Percentiles rank a stretch among this genome's conserved stretches.
These are phyloP conservation scores for Mongoloraphidia duomilia DNA, from an alignment of 2,888 invertebrate species.

Conservation along the genomic window DNA sequence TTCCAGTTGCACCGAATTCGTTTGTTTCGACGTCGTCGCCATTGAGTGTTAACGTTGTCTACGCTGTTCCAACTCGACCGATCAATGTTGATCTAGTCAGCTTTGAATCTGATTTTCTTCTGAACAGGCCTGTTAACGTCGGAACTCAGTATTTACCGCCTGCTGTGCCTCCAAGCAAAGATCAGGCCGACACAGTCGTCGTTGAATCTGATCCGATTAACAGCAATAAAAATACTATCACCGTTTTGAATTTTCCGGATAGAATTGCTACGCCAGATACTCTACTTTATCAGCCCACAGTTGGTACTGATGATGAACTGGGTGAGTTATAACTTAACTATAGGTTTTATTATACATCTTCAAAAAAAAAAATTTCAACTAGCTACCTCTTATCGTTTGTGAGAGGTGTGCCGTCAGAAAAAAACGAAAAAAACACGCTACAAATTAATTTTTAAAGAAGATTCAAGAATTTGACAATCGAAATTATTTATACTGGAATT, in stretches of 20 bases:
- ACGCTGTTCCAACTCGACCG: conserved; percentile 29
- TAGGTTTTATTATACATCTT: no score
- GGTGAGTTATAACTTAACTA: conserved; percentile 20
- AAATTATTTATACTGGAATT: no score
- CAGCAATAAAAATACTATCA: conserved; percentile 18
- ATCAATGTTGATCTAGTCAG: conserved; percentile 14
- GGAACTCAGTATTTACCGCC: conserved; percentile 6
- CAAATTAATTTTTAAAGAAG: no score
- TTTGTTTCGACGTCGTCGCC: conserved; percentile 25
- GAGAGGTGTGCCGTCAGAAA: no score
- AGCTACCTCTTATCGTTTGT: no score
- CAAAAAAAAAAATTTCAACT: no score
- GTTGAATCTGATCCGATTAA: conserved; percentile 15
- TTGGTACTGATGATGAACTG: conserved; percentile 25
- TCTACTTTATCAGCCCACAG: background rate
- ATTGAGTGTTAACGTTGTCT: conserved; percentile 26
- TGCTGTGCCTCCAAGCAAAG: background rate
- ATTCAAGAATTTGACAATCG: no score
- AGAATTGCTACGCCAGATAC: conserved; percentile 21
- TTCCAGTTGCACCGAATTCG: conserved; percentile 24
- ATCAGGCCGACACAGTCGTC: background rate
- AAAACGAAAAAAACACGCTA: no score
- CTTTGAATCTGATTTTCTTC: conserved; percentile 11
- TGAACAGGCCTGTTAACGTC: conserved; percentile 15
- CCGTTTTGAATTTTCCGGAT: conserved; percentile 23